Evolutionary conservation across 1,140 invertebrate species (phyloP), one percentile per base, ranked within the genome.

Genomic region (Vanessa atalanta): DNA sequence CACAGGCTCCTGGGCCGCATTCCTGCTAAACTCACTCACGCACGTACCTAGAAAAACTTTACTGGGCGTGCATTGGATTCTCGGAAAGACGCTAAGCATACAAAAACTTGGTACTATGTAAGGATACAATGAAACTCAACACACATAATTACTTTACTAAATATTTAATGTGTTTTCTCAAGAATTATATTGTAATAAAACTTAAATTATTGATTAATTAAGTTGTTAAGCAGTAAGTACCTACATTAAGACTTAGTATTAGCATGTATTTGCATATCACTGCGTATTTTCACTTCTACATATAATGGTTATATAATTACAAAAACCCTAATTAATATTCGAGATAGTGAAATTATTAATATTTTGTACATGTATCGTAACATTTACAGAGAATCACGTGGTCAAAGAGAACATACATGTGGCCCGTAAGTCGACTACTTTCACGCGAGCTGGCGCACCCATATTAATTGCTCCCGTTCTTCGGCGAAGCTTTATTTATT

Each of bases 401-500:
- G 50, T 76, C 23, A 67, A 75, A 71, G 70, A 69, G 80, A 81
- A 75, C 80, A 81, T 84, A 86, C 76, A 87, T 87, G 82, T 80
- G 83, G 78, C 78, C 77, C 78, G 73, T 77, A 78, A 81, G 81
- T 79, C 83, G 83, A 85, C 87, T 85, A 91, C 89, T 93, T 93
- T 91, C 89, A 90, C 89, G 83, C 81, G 78, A 83, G 82, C 73
- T 81, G 79, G 75, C 90, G 86, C 90, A 87, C 90, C 90, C 88
- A 93, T 88, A 88, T 91, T 93, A 91, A 93, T 93, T 91, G 90
- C 88, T 92, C 90, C 88, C 89, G 90, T 92, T 92, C 89, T 88
- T 90, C 84, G 86, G 61, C 83, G 87, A 91, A 91, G 88, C 88
- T 86, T 92, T 89, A 92, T 92, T 92, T 92, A 92, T 90, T 88